Evolutionary conservation across 2,113 vertebrate genomes (phyloP).

Genomic region (Empidonax traillii): DNA sequence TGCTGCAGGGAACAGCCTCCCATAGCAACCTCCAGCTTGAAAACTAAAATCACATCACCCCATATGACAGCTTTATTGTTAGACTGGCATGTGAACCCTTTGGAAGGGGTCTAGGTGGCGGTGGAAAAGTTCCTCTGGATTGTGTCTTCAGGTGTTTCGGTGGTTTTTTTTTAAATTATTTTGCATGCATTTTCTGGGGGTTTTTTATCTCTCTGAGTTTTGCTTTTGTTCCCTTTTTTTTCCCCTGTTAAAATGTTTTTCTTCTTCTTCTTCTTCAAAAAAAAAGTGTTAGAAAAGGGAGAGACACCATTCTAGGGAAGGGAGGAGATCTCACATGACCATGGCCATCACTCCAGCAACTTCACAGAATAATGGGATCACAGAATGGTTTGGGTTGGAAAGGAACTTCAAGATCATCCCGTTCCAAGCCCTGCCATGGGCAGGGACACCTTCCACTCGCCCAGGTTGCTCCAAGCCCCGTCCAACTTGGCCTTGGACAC

Average conservation of each 20-base stretch:
- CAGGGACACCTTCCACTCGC: not conserved
- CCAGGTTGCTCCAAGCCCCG: rapidly evolving
- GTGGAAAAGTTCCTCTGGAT: not conserved
- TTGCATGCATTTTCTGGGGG: not conserved
- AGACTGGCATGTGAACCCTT: constrained; percentile 17
- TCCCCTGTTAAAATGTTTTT: not conserved
- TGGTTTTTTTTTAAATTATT: rapidly evolving
- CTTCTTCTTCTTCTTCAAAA: not conserved
- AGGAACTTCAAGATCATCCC: not conserved
- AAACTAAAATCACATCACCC: constrained; percentile 26
- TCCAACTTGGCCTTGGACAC: not conserved
- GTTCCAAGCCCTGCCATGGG: not conserved
- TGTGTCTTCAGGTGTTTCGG: not conserved
- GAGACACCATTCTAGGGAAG: not conserved
- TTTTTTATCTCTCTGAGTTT: not conserved
- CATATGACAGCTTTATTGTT: constrained; percentile 15
- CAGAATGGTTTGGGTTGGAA: not conserved
- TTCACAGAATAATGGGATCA: not conserved
- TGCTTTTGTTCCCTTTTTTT: not conserved
- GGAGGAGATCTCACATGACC: not conserved
- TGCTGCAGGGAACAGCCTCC: constrained; percentile 38
- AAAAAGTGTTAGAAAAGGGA: not conserved
- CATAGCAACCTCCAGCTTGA: constrained; percentile 48
- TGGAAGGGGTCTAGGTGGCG: not conserved
- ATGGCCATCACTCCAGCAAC: not conserved